Conservation (phyloP, 2,113 vertebrate genomes). For the Gobius niger region DNA sequence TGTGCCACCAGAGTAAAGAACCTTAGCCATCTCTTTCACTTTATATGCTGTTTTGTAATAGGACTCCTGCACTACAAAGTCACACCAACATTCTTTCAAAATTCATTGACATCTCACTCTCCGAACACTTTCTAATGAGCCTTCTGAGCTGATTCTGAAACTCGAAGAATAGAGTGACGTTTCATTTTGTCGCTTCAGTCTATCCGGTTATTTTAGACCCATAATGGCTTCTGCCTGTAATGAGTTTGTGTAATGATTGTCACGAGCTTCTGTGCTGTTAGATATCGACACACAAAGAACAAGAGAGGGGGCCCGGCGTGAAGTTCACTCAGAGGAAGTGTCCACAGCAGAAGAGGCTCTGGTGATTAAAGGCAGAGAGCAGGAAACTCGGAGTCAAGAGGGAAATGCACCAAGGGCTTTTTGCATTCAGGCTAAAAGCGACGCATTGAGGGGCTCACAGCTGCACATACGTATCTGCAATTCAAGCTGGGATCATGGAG, state of each 20-base stretch:
- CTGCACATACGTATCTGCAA: neutral
- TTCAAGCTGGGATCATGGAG: neutral
- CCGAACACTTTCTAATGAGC: slow-evolving; percentile 14
- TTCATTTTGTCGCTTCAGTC: neutral
- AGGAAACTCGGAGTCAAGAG: neutral
- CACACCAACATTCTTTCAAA: neutral
- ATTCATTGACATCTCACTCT: neutral
- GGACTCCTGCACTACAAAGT: too few species aligned
- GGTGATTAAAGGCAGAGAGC: neutral
- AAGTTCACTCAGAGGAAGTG: neutral
- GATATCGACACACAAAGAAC: neutral
- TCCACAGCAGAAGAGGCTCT: neutral
- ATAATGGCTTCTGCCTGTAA: neutral
- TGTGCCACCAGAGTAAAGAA: too few species aligned
- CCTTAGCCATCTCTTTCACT: too few species aligned
- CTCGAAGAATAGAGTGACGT: neutral
- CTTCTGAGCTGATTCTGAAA: slow-evolving; percentile 13
- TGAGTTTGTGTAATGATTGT: neutral
- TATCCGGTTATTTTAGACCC: neutral
- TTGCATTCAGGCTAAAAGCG: slow-evolving; percentile 6
- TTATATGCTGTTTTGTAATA: too few species aligned
- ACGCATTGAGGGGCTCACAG: neutral
- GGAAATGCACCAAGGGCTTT: neutral
- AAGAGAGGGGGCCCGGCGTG: neutral
- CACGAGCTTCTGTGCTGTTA: neutral